These are phyloP conservation scores for Enteromius argenteus DNA, from an alignment of 2,797 vertebrate species.

Conservation along the genomic window DNA sequence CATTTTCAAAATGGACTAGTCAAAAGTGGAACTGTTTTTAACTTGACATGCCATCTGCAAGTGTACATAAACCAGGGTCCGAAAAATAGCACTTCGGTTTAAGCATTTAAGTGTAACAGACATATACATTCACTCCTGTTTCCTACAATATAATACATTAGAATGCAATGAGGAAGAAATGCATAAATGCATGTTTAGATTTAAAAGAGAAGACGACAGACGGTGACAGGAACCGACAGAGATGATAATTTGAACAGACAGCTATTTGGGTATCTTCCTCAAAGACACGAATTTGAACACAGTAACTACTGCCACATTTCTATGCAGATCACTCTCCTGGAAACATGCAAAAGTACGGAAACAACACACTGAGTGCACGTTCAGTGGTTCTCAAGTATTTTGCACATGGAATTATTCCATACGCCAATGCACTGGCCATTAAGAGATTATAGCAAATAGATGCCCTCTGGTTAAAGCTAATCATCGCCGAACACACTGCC, in stretches of 20 bases:
- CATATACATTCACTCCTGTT: background rate
- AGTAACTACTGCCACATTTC: constrained; percentile 19
- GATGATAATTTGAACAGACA: constrained; percentile 31
- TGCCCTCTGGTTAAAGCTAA: constrained; percentile 36
- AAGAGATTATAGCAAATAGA: constrained; percentile 35
- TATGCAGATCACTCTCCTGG: constrained; percentile 4
- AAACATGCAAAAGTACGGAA: constrained; percentile 14
- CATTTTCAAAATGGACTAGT: background rate
- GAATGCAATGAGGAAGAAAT: background rate
- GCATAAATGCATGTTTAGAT: background rate
- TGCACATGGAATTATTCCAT: constrained; percentile 5
- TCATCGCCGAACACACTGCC: constrained; percentile 30
- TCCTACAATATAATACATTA: background rate
- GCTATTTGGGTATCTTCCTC: constrained; percentile 13
- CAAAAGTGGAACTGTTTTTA: constrained; percentile 17
- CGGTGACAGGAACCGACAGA: constrained; percentile 3
- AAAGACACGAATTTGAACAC: constrained; percentile 4
- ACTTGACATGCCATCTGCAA: background rate
- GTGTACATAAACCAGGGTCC: background rate
- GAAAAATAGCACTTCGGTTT: background rate
- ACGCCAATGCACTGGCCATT: constrained; percentile 18
- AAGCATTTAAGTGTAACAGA: background rate
- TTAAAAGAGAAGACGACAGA: constrained; percentile 20
- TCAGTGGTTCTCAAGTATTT: background rate
- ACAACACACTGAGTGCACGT: background rate